A percentile compares a stretch with the other conserved stretches of the same genome.
Evolutionary conservation across 2,888 invertebrate genomes (phyloP).

Genomic region (Cactoblastis cactorum): DNA sequence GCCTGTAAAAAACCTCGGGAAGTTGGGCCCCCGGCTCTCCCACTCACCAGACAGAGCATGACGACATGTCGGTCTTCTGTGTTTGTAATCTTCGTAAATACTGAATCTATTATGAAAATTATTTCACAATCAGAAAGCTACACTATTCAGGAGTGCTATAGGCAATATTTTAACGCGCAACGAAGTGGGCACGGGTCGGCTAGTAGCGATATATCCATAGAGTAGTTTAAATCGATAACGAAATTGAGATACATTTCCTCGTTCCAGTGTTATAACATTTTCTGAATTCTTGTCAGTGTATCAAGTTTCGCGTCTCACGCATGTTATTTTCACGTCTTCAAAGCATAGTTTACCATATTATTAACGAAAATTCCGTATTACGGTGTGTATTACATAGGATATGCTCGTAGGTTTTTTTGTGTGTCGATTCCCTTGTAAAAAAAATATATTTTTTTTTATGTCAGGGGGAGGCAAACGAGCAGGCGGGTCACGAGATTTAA

Average conservation of each 20-base stretch:
- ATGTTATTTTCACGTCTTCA: background rate
- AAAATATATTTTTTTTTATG: too few relatives aligned
- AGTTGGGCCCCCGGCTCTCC: too few relatives aligned
- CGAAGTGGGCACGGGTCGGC: background rate
- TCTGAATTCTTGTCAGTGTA: conserved; percentile 25
- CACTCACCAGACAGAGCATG: too few relatives aligned
- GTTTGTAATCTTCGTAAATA: too few relatives aligned
- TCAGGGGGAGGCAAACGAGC: too few relatives aligned
- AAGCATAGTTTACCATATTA: background rate
- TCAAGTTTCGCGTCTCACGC: conserved; percentile 15
- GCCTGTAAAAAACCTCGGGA: too few relatives aligned
- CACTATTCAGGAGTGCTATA: background rate
- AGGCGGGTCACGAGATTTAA: too few relatives aligned
- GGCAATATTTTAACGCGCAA: background rate
- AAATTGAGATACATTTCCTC: conserved; percentile 9
- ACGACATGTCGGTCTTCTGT: too few relatives aligned
- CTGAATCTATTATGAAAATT: too few relatives aligned
- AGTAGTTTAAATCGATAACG: background rate
- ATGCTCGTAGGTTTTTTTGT: background rate
- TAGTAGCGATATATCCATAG: background rate
- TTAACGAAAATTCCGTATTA: background rate
- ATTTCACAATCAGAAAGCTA: too few relatives aligned
- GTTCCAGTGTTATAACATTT: conserved; percentile 24
- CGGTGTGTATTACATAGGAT: background rate
- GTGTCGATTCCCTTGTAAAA: too few relatives aligned